Conservation (phyloP, 2,888 invertebrate genomes). For the Mythimna impura region DNA sequence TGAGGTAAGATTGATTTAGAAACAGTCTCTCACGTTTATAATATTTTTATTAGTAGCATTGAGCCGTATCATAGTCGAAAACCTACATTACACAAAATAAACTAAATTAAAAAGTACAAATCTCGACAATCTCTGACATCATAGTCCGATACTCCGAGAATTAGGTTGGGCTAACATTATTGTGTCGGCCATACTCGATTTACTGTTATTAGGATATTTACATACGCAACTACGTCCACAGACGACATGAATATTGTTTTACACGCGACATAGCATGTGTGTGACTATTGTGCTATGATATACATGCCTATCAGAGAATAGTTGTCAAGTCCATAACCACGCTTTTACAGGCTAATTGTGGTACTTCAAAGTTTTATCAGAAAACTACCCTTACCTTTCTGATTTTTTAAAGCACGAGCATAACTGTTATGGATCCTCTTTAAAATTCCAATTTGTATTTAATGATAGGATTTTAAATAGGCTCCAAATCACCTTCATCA, state of each 20-base stretch:
- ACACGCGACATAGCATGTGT: constrained; percentile 54
- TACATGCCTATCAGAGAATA: constrained; percentile 6
- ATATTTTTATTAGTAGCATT: background rate
- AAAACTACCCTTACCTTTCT: too few species aligned
- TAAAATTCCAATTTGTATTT: too few species aligned
- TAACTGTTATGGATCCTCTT: too few species aligned
- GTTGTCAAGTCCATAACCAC: background rate
- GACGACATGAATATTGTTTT: constrained; percentile 44
- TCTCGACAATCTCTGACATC: constrained; percentile 49
- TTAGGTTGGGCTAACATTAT: constrained; percentile 56
- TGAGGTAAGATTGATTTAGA: too few species aligned
- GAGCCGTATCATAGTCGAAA: background rate
- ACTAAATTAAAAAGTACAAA: constrained; percentile 8
- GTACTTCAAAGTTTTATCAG: background rate
- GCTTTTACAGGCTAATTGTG: background rate
- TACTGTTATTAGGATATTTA: constrained; percentile 62
- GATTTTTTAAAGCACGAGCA: background rate
- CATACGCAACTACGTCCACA: constrained; percentile 47
- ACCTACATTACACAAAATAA: constrained; percentile 1
- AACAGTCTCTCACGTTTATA: background rate
- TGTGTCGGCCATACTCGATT: constrained; percentile 45
- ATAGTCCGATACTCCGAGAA: constrained; percentile 41
- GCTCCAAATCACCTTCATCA: too few species aligned
- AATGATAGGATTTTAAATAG: too few species aligned
- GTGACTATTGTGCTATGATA: background rate